Base-by-base conservation (phyloP, 2,113 vertebrate species). In the Laticauda colubrina region DNA sequence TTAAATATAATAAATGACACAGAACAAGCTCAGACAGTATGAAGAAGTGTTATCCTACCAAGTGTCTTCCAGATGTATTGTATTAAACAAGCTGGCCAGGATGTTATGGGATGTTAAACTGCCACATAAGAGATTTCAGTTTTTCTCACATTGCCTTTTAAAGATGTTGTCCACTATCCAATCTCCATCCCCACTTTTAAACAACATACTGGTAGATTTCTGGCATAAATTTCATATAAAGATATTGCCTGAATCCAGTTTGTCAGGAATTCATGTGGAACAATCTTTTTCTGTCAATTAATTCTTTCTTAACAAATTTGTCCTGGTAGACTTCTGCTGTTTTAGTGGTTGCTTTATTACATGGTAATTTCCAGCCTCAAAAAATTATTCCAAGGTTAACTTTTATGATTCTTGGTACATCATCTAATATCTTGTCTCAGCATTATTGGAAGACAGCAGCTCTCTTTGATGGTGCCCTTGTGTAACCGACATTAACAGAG, bases 321-420 rank as follows among this genome's bases (percentile, higher is more conserved):
- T 94, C 94, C 94, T 96, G 95, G 96, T 97, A 95, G 95, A 87
- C 96, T 94, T 96, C 94, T 96, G 93, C 95, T 97, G 94, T 93
- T 96, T 64, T 95, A 95, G 94, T 95, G 96, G 92, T 96, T 96
- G 91, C 94, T 95, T 93, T 56, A 93, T 45, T 86, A 8, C 94
- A 92, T 0, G 5, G 94, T 94, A 93, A 96, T 95, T 95, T 95
- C 90, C 96, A 94, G 93, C 91, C 88, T 91, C 93, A 92, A 69
- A 95, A 93, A n/a, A 85, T 34, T 87, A n/a, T n/a, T 92, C 55
- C 56, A 93, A 69, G 39, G 45, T 21, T 94, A 89, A 95, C 87
- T 95, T 96, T 96, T 89, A 87, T 93, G 90, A 95, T 92, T 93
- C 93, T 93, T 95, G 92, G 95, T 96, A 93, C 56, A 86, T 93